Evolutionary conservation across 2,797 vertebrate genomes (phyloP), one percentile per base, ranked within the genome.

Genomic region (Phataginus tricuspis): DNA sequence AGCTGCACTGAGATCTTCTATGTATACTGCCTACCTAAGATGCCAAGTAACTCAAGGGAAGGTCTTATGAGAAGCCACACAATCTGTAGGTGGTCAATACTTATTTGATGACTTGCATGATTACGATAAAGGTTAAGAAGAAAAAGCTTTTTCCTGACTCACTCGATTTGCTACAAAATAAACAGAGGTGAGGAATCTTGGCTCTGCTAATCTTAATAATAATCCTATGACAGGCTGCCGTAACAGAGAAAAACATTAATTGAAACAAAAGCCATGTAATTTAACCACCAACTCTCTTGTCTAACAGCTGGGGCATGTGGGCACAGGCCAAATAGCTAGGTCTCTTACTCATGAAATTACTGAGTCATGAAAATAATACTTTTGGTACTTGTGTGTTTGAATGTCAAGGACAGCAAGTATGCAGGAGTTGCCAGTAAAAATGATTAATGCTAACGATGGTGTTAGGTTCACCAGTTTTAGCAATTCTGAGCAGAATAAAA

Each of bases 351-450:
- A 95, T 90, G 64, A 90, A 95, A 94, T 85, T 19, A 86, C 42
- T 95, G 77, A 97, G 68, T 97, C 92, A 96, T 69, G 64, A 94
- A 77, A 96, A 90, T 16, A 93, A 83, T 77, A 87, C 78, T 78
- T 92, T 89, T 39, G 37, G 80, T 77, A 72, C 57, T 83, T 72
- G 68, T 87, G 72, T 63, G 85, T 94, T 79, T 95, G 85, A 97
- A 96, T 72, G 86, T 87, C 86, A 97, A 92, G 66, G 86, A 92
- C 66, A 92, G 66, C 29, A 37, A 87, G 42, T 55, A 63, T 16
- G 86, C 94, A 90, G 82, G 92, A 96, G 57, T 74, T 71, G 74
- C 53, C 45, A 75, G 78, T n/a, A 88, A 82, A 93, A 97, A 95
- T 95, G 90, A 96, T 95, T 93, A 96, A 88, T 83, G 68, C 39